These are phyloP conservation scores for Tursiops truncatus DNA, from an alignment of 2,113 vertebrate genomes.

Conservation along the genomic window DNA sequence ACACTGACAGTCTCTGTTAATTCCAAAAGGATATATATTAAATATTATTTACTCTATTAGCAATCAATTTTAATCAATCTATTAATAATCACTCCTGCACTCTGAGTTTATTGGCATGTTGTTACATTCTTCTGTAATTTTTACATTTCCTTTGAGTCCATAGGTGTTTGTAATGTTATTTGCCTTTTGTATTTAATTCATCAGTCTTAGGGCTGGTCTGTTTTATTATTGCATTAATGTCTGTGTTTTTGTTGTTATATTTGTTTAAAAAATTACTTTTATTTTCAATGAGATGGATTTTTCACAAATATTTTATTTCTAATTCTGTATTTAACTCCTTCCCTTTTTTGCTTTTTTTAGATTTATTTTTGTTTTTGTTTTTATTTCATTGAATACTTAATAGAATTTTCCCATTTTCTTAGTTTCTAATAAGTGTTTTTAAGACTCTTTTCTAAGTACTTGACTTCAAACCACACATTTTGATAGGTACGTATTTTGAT, in stretches of 20 bases:
- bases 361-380: neutral
- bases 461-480: neutral
- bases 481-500: neutral
- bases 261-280: neutral
- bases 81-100: neutral
- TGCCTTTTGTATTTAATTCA: neutral
- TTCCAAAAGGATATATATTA: neutral
- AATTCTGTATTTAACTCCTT: neutral
- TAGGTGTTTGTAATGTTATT: neutral
- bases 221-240: neutral
- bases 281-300: neutral
- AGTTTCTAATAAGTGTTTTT: neutral
- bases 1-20: neutral
- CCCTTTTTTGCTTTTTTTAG: neutral
- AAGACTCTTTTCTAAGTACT: neutral
- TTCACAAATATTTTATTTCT: neutral
- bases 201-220: neutral
- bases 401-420: neutral
- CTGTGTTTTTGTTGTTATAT: neutral
- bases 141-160: neutral
- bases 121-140: neutral
- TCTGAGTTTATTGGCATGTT: neutral
- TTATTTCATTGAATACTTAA: neutral
- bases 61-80: neutral
- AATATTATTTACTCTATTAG: neutral